Evolutionary conservation across 2,888 invertebrate genomes (phyloP).

Genomic region (Sesia bembeciformis): DNA sequence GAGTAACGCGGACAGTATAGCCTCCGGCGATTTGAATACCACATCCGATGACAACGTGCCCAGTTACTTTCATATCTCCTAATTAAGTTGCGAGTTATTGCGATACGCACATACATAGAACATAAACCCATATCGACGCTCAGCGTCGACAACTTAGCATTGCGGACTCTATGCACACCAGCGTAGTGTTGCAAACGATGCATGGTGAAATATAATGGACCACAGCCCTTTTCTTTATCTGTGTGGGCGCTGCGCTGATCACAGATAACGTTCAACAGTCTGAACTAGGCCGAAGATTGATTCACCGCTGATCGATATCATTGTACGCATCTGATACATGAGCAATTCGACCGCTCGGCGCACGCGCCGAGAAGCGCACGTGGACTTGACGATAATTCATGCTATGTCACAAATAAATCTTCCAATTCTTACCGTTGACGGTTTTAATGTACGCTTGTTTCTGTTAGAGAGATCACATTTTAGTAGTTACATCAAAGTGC

Average conservation of each 20-base stretch:
- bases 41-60: constrained; percentile 29
- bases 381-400: constrained; percentile 38
- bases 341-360: constrained; percentile 34
- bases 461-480: constrained; percentile 45
- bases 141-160: neutral
- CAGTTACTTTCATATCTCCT: constrained; percentile 36
- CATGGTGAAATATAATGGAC: neutral
- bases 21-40: constrained; percentile 40
- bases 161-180: neutral
- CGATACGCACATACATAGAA: constrained; percentile 16
- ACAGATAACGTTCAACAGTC: constrained; percentile 46
- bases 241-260: constrained; percentile 49
- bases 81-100: constrained; percentile 47
- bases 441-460: constrained; percentile 43
- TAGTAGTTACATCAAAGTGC: constrained; percentile 31
- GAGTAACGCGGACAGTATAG: constrained; percentile 26
- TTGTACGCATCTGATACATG: constrained; percentile 47
- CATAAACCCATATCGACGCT: neutral
- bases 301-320: constrained; percentile 57
- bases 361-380: constrained; percentile 48
- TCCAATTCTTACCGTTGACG: constrained; percentile 35
- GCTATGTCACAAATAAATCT: constrained; percentile 52
- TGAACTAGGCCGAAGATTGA: constrained; percentile 60
- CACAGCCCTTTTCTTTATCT: constrained; percentile 12
- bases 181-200: neutral